A percentile compares a stretch with the other conserved stretches of the same genome.
These are phyloP conservation scores for Ptilorrhoa leucosticta DNA, from an alignment of 2,113 vertebrate species.

Conservation along the genomic window DNA sequence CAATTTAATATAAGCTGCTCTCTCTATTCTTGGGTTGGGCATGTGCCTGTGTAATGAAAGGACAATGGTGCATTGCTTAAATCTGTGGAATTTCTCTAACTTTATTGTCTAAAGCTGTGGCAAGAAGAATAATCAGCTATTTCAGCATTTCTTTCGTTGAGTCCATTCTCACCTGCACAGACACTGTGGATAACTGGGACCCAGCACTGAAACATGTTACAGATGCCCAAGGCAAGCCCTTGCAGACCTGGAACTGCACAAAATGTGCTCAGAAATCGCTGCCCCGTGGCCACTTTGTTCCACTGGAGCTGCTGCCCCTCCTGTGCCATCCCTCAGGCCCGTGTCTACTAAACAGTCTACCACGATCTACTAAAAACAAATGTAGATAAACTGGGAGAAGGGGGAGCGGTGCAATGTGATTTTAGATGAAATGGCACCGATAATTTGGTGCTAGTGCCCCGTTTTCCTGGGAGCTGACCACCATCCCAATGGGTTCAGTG, in stretches of 20 bases:
- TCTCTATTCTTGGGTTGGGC: neutral
- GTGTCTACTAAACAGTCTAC: no score
- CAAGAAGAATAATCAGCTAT: neutral
- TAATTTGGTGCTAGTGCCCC: no score
- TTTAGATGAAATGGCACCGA: no score
- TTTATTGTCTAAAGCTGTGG: neutral
- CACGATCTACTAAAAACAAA: no score
- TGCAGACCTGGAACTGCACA: neutral
- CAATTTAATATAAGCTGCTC: neutral
- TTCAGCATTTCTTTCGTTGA: slow-evolving; percentile 9
- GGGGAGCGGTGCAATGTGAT: no score
- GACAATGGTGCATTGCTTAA: neutral
- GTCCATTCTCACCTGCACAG: neutral
- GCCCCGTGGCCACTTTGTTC: neutral
- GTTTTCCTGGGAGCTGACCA: neutral
- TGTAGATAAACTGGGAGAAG: no score
- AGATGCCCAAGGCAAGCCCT: neutral
- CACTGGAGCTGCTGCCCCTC: neutral
- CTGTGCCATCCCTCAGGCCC: neutral
- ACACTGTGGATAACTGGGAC: neutral
- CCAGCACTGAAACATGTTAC: neutral
- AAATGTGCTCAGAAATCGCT: neutral
- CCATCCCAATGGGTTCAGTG: fast-evolving
- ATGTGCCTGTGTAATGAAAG: neutral
- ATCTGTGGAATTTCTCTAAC: neutral